A percentile compares a stretch with the other conserved stretches of the same genome.
Conservation (phyloP, 1,140 invertebrate species). For the silkworm (Bombyx mori) region DNA sequence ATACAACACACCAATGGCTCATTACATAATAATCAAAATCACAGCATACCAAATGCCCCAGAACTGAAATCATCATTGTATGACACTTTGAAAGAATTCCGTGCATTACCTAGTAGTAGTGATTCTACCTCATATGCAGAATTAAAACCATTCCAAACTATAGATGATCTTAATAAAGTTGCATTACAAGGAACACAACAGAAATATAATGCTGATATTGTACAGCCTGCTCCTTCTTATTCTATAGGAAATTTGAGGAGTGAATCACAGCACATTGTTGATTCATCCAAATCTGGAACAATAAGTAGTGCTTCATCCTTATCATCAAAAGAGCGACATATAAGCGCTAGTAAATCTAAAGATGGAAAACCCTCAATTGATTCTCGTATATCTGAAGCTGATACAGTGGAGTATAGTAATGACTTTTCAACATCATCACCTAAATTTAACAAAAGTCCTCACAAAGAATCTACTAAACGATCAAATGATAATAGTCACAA, state of each 20-base stretch:
- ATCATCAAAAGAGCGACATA: constrained; percentile 23
- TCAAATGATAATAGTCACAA: constrained; percentile 21
- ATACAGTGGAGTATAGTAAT: constrained; percentile 47
- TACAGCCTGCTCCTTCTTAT: neutral
- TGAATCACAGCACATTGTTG: constrained; percentile 16
- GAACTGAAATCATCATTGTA: too few relatives aligned
- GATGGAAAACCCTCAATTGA: constrained; percentile 16
- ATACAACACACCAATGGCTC: constrained; percentile 1
- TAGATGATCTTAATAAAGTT: constrained; percentile 22
- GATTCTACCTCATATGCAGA: constrained; percentile 60
- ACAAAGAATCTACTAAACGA: constrained; percentile 9
- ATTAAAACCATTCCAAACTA: constrained; percentile 41
- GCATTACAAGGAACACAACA: neutral
- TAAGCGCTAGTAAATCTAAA: constrained; percentile 19
- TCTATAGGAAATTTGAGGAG: neutral
- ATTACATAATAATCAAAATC: neutral
- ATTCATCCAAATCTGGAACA: constrained; percentile 21
- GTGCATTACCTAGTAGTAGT: constrained; percentile 29
- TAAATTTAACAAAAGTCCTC: constrained; percentile 10
- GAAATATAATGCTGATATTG: neutral
- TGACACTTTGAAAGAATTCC: neutral
- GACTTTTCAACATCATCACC: constrained; percentile 49
- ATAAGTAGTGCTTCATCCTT: constrained; percentile 25
- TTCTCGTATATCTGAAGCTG: constrained; percentile 33
- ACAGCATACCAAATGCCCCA: neutral